phyloP scores from a whole-genome alignment of 2,797 vertebrate genomes.

The Pampus argenteus region DNA sequence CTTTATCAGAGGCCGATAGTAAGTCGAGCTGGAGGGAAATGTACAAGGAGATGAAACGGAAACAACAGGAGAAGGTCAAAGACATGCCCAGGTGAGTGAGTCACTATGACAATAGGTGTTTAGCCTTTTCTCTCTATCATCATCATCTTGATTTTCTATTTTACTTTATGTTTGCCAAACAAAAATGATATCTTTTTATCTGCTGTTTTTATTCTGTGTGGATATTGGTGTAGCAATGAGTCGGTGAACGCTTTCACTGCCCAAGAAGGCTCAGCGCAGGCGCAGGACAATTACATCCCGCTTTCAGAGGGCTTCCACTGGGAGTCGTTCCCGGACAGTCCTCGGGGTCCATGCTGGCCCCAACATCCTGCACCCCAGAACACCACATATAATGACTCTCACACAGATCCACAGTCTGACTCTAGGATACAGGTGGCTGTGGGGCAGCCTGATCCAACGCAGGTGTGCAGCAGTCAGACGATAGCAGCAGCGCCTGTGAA shows the following conservation, averaged over 20 bases:
- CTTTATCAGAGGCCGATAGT: constrained; percentile 73
- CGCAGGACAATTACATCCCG: constrained; percentile 76
- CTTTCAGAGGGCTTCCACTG: constrained; percentile 91
- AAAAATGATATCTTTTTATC: neutral
- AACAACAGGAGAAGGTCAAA: constrained; percentile 84
- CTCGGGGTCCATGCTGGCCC: neutral
- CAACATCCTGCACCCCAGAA: neutral
- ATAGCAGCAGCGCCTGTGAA: constrained; percentile 70
- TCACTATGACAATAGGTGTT: neutral
- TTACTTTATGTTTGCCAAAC: neutral
- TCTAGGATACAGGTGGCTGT: neutral
- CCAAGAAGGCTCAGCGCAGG: constrained; percentile 64
- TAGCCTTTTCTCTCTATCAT: neutral
- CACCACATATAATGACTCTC: neutral
- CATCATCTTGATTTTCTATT: neutral
- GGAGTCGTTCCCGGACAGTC: constrained; percentile 80
- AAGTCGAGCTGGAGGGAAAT: constrained; percentile 89
- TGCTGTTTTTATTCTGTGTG: neutral
- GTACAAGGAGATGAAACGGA: constrained; percentile 85
- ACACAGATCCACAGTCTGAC: neutral
- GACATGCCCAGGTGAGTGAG: constrained; percentile 88
- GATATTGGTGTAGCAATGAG: constrained; percentile 90
- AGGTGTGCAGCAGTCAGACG: neutral
- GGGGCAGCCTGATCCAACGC: constrained; percentile 3
- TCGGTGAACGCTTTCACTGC: constrained; percentile 77